Evolutionary conservation across 92 coral and sea anemone species (phyloP).

Genomic region (Plumapathes pennacea): DNA sequence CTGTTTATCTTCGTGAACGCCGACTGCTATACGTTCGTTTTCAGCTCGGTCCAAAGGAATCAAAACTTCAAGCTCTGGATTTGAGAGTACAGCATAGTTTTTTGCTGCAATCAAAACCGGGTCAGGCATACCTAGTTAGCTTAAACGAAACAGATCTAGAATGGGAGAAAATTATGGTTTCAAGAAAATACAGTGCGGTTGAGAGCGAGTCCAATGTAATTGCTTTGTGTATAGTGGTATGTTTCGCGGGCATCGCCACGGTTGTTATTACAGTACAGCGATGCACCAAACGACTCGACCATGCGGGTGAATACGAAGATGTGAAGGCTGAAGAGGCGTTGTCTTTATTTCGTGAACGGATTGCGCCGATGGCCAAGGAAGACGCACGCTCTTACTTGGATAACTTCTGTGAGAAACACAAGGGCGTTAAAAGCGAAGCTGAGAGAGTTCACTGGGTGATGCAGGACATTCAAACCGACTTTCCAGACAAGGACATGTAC

Average conservation of each 20-base stretch:
- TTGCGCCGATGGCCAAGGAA: constrained; percentile 21
- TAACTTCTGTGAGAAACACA: constrained; percentile 14
- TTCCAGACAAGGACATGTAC: no score
- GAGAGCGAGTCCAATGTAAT: constrained; percentile 32
- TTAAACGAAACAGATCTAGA: no score
- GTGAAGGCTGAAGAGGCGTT: constrained; percentile 5
- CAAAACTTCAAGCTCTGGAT: neutral
- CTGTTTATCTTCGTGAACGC: constrained; percentile 30
- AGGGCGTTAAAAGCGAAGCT: no score
- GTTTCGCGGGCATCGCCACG: neutral
- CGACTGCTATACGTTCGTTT: constrained; percentile 31
- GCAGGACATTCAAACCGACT: no score
- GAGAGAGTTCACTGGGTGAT: no score
- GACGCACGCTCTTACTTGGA: constrained; percentile 11
- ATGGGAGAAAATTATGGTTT: no score
- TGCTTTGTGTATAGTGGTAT: neutral
- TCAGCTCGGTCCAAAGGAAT: constrained; percentile 17
- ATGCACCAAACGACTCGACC: constrained; percentile 2
- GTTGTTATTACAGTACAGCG: constrained; percentile 7
- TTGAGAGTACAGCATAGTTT: neutral
- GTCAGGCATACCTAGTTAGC: neutral
- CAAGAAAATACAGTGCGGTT: no score
- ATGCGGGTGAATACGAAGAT: neutral
- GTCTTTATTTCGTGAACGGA: constrained; percentile 9
- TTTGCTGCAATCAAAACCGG: neutral